These are phyloP conservation scores for Orthosia gracilis DNA, from an alignment of 2,888 invertebrate genomes.

Conservation along the genomic window DNA sequence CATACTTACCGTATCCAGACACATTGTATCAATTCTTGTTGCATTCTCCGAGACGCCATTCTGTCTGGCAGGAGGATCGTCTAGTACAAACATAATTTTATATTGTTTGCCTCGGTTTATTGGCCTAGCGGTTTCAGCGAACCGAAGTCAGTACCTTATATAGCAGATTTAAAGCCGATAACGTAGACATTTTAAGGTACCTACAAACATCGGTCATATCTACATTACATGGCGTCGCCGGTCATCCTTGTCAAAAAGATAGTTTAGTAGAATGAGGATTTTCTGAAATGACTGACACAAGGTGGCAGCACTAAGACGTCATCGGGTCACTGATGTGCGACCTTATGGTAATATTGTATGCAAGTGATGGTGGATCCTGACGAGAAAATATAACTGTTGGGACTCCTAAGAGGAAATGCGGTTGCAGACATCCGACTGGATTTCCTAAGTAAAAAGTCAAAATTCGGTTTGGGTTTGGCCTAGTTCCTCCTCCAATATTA, in stretches of 20 bases:
- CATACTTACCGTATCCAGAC: background rate
- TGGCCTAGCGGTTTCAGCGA: background rate
- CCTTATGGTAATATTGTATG: background rate
- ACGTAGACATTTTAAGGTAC: background rate
- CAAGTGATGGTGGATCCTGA: background rate
- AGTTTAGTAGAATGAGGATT: too few species aligned
- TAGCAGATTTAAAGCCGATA: slow-evolving; percentile 1
- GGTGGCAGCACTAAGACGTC: too few species aligned
- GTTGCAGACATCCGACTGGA: too few species aligned
- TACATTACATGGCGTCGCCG: background rate
- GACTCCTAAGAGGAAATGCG: too few species aligned
- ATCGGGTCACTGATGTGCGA: background rate
- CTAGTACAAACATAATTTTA: background rate
- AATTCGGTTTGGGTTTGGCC: too few species aligned
- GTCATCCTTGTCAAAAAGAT: too few species aligned
- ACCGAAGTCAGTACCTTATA: background rate
- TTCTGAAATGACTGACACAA: too few species aligned
- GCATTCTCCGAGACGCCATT: background rate
- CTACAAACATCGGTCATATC: too few species aligned
- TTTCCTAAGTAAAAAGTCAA: too few species aligned
- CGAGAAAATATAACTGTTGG: slow-evolving; percentile 2
- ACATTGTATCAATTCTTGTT: too few species aligned
- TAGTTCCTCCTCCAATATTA: too few species aligned
- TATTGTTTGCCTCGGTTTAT: background rate
- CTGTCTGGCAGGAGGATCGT: background rate